Conservation (phyloP, 2,797 vertebrate species). For the Australoheros facetus region DNA sequence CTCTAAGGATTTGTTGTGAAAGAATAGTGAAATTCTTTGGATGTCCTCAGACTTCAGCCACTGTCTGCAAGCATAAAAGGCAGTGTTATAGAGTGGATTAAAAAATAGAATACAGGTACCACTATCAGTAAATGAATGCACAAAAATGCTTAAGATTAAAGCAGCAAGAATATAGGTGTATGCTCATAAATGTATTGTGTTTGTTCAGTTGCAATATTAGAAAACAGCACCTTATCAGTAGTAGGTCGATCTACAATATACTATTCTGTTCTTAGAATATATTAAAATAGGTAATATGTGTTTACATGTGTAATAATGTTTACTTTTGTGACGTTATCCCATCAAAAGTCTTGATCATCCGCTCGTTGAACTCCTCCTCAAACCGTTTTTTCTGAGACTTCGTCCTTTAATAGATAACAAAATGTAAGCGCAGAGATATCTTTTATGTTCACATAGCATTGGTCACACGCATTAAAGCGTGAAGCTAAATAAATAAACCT, state of each 20-base stretch:
- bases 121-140: not conserved
- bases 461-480: conserved; percentile 39
- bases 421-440: conserved; percentile 9
- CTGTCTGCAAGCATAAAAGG: conserved; percentile 80
- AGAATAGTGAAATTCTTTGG: conserved; percentile 94
- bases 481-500: conserved; percentile 13
- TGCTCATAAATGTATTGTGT: not conserved
- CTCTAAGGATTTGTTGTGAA: conserved; percentile 92
- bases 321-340: conserved; percentile 96
- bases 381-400: conserved; percentile 95
- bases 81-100: not conserved
- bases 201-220: not conserved
- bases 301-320: conserved; percentile 5
- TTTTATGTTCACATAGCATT: conserved; percentile 40
- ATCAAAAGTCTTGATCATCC: conserved; percentile 95
- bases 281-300: not conserved
- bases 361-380: conserved; percentile 94
- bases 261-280: not conserved
- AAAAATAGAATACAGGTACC: not conserved
- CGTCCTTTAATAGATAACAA: conserved; percentile 78
- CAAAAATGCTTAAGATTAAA: not conserved
- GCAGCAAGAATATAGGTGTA: not conserved
- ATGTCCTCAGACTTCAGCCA: conserved; percentile 97
- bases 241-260: not conserved
- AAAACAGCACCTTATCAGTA: not conserved